phyloP scores from a whole-genome alignment of 30 jellyfish, hydroid and myxozoan species.

The Catostylus mosaicus region DNA sequence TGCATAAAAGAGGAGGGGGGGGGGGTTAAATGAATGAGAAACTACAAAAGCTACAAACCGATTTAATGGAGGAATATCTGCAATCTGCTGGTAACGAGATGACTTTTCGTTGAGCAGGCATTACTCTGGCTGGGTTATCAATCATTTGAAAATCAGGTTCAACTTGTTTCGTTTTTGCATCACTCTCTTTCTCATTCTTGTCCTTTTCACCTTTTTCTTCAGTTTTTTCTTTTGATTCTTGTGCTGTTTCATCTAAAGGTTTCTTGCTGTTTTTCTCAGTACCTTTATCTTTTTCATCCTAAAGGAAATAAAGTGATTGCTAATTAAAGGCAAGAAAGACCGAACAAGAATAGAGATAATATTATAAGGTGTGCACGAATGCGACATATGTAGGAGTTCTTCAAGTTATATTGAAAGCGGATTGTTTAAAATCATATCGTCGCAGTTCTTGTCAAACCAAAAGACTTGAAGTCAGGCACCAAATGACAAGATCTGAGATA shows the following conservation, averaged over 20 bases:
- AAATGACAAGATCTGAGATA: too few species aligned
- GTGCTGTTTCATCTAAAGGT: slow-evolving; percentile 23
- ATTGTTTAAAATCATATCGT: too few species aligned
- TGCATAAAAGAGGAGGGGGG: too few species aligned
- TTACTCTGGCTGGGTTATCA: slow-evolving; percentile 98
- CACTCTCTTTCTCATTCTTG: slow-evolving; percentile 51
- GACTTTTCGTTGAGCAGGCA: slow-evolving; percentile 90
- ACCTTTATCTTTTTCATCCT: slow-evolving; percentile 84
- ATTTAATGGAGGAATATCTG: slow-evolving; percentile 82
- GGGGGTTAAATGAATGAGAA: too few species aligned
- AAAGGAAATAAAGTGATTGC: too few species aligned
- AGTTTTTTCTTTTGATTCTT: slow-evolving; percentile 42
- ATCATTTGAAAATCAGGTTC: slow-evolving; percentile 93
- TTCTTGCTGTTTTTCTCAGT: slow-evolving; percentile 63
- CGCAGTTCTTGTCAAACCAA: too few species aligned
- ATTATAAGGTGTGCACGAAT: too few species aligned
- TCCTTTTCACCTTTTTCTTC: slow-evolving; percentile 65
- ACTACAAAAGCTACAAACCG: slow-evolving; percentile 55
- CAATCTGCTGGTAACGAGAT: slow-evolving; percentile 57
- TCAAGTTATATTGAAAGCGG: too few species aligned
- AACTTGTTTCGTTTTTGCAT: slow-evolving; percentile 39
- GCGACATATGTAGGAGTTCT: too few species aligned
- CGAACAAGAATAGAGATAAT: too few species aligned
- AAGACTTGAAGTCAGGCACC: too few species aligned
- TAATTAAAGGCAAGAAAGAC: too few species aligned